phyloP scores from a whole-genome alignment of 2,113 vertebrate species.

The Beaufortia kweichowensis region DNA sequence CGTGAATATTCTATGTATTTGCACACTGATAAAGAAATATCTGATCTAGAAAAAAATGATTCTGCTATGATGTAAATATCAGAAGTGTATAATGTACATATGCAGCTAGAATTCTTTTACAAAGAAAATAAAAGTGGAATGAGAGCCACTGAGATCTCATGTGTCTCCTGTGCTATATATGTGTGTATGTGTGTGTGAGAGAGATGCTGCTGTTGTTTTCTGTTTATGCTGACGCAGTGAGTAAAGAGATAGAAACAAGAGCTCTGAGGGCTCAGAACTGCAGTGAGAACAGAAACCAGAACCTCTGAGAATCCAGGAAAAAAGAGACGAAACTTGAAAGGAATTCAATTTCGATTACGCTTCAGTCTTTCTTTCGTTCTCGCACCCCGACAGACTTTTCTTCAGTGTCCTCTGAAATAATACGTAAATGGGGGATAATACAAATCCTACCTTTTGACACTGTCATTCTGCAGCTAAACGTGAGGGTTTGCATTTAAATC shows the following conservation, averaged over 20 bases:
- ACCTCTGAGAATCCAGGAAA: conserved; percentile 2
- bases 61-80: conserved; percentile 48
- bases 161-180: not conserved
- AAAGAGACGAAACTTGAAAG: not conserved
- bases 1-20: conserved; percentile 51
- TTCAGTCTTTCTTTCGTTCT: conserved; percentile 32
- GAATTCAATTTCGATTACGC: conserved; percentile 32
- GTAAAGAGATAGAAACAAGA: conserved; percentile 7
- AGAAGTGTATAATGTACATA: conserved; percentile 47
- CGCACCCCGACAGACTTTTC: conserved; percentile 15
- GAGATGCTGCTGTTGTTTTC: conserved; percentile 7
- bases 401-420: conserved; percentile 36
- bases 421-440: conserved; percentile 33
- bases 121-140: conserved; percentile 35
- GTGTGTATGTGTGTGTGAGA: not conserved
- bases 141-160: not conserved
- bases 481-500: conserved; percentile 42
- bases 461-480: conserved; percentile 34
- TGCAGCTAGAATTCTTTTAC: conserved; percentile 42
- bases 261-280: conserved; percentile 9
- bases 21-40: conserved; percentile 44
- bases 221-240: conserved; percentile 22
- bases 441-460: conserved; percentile 24
- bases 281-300: conserved; percentile 41
- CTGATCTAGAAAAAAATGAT: conserved; percentile 10